Evolutionary conservation across 1,140 invertebrate species (phyloP).

Genomic region (Euura saliciscinereae): DNA sequence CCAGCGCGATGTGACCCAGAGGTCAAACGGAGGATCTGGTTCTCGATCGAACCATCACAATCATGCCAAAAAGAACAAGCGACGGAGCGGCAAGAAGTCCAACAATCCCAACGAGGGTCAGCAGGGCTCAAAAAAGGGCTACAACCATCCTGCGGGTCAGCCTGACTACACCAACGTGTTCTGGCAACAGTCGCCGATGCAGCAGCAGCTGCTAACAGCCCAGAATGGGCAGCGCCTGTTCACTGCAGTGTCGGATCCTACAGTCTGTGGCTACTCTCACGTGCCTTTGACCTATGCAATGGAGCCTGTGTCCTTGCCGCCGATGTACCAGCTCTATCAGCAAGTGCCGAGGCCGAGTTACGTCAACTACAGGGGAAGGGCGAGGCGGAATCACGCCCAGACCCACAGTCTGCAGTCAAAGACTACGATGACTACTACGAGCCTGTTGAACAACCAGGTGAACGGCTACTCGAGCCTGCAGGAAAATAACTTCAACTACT

Average conservation of each 20-base stretch:
- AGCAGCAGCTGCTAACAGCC: conserved; percentile 23
- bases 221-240: conserved; percentile 57
- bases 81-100: not conserved
- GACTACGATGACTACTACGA: conserved; percentile 24
- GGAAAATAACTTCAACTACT: conserved; percentile 49
- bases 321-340: conserved; percentile 50
- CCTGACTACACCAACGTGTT: conserved; percentile 34
- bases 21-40: no score
- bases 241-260: conserved; percentile 58
- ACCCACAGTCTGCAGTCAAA: conserved; percentile 17
- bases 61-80: not conserved
- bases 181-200: conserved; percentile 30
- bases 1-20: no score
- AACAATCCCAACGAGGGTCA: not conserved
- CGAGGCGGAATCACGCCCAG: conserved; percentile 31
- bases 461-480: conserved; percentile 48
- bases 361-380: conserved; percentile 34
- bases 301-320: conserved; percentile 62
- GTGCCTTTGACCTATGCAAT: conserved; percentile 58
- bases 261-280: conserved; percentile 59
- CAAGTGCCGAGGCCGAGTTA: conserved; percentile 43
- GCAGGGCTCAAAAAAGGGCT: not conserved
- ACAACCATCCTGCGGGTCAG: not conserved
- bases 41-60: not conserved
- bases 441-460: conserved; percentile 30